Conservation (phyloP, 2,113 vertebrate genomes). For the Thomomys bottae region DNA sequence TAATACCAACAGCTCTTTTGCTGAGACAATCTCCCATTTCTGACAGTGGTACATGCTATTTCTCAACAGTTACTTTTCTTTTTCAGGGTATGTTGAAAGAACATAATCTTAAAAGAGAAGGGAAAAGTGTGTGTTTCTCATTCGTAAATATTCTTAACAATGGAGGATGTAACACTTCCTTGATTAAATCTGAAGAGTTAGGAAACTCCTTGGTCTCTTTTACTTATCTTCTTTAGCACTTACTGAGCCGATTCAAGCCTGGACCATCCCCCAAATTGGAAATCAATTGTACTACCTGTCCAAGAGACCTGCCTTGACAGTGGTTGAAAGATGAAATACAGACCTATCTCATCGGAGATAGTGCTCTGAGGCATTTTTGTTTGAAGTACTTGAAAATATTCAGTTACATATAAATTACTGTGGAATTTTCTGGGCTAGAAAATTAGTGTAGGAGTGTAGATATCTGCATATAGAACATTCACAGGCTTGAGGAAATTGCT, state of each 20-base stretch:
- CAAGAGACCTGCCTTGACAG: not conserved
- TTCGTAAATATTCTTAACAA: conserved; percentile 52
- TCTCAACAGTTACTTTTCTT: conserved; percentile 30
- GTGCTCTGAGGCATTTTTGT: not conserved
- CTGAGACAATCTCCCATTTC: not conserved
- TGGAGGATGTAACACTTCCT: not conserved
- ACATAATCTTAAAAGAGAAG: not conserved
- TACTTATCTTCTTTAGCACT: not conserved
- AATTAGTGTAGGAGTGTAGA: not conserved
- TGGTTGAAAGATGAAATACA: not conserved
- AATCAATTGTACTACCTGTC: not conserved
- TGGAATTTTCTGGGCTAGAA: not conserved
- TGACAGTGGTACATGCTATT: not conserved
- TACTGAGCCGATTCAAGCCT: conserved; percentile 4
- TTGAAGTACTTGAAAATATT: not conserved
- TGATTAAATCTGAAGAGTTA: conserved; percentile 38
- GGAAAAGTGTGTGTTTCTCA: not conserved
- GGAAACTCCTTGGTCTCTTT: conserved; percentile 22
- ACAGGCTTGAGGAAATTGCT: not conserved
- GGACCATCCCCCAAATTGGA: not conserved
- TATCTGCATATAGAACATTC: not conserved
- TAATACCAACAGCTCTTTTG: not conserved
- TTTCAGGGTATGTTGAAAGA: not conserved
- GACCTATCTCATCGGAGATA: not conserved
- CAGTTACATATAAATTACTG: not conserved